Percentiles rank a stretch among this genome's conserved stretches.
phyloP scores from a whole-genome alignment of 2,797 vertebrate genomes.

The Betta splendens region DNA sequence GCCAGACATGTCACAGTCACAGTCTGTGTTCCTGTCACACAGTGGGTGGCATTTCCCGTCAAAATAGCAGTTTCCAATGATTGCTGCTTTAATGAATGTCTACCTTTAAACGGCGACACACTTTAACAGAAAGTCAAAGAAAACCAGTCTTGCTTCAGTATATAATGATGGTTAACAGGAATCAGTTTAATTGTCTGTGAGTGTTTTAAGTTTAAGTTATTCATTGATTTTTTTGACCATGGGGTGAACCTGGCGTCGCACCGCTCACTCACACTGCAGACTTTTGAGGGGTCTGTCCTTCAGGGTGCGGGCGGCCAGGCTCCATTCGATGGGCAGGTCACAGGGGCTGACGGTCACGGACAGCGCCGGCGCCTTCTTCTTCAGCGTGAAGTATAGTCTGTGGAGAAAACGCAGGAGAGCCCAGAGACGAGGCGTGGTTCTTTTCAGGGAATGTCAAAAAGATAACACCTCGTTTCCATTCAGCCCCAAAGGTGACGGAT shows the following conservation, averaged over 20 bases:
- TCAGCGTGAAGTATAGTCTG: conserved; percentile 88
- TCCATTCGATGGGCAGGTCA: conserved; percentile 87
- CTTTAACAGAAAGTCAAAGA: too few relatives aligned
- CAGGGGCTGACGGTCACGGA: conserved; percentile 88
- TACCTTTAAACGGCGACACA: too few relatives aligned
- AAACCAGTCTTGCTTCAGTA: not conserved
- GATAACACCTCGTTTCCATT: conserved; percentile 57
- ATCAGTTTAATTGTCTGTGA: not conserved
- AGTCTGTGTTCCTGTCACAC: conserved; percentile 9
- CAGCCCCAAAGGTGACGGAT: conserved; percentile 45
- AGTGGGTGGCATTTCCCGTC: conserved; percentile 17
- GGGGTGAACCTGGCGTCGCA: conserved; percentile 2
- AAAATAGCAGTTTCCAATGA: conserved; percentile 11
- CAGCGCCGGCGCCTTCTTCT: conserved; percentile 80
- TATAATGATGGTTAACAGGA: not conserved
- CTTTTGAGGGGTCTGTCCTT: conserved; percentile 81
- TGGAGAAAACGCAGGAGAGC: conserved; percentile 37
- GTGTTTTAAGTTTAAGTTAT: too few relatives aligned
- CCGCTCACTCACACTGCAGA: conserved; percentile 78
- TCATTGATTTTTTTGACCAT: too few relatives aligned
- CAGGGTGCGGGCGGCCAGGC: conserved; percentile 74
- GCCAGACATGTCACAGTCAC: conserved; percentile 29
- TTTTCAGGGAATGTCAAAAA: conserved; percentile 30
- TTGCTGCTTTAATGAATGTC: conserved; percentile 22
- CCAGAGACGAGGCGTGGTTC: conserved; percentile 24